Evolutionary conservation across 2,797 vertebrate genomes (phyloP).

Genomic region (Tympanoctomys barrerae): DNA sequence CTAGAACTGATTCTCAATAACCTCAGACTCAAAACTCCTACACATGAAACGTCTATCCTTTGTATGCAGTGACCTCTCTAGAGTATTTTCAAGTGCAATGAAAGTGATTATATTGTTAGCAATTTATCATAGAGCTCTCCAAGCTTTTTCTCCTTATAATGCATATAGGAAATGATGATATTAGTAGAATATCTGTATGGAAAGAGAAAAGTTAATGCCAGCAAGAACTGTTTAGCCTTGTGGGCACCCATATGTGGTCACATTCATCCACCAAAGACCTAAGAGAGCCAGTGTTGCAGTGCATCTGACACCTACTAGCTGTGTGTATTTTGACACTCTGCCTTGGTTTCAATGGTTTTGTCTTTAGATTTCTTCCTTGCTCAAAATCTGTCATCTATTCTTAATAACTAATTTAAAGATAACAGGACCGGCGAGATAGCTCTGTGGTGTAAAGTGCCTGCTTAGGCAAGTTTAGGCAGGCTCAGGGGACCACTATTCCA

Average conservation of each 20-base stretch:
- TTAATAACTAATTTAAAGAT: too few species aligned
- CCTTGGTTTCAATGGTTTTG: slow-evolving; percentile 1
- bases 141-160: not conserved
- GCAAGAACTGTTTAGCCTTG: not conserved
- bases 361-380: slow-evolving; percentile 34
- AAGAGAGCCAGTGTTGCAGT: not conserved
- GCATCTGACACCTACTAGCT: not conserved
- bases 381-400: not conserved
- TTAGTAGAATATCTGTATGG: not conserved
- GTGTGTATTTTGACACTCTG: not conserved
- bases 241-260: not conserved
- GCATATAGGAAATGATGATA: not conserved
- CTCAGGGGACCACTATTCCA: too few species aligned
- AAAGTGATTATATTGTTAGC: not conserved
- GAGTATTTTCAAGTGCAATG: not conserved
- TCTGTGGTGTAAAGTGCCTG: too few species aligned
- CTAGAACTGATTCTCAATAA: not conserved
- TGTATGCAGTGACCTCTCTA: not conserved
- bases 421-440: too few species aligned
- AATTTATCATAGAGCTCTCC: not conserved
- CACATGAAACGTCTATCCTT: not conserved
- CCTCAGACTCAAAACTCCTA: not conserved
- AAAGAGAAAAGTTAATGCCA: not conserved
- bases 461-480: too few species aligned
- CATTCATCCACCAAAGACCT: not conserved